Base-by-base conservation (phyloP, 1,140 invertebrate genomes). In the Drosophila insularis region DNA sequence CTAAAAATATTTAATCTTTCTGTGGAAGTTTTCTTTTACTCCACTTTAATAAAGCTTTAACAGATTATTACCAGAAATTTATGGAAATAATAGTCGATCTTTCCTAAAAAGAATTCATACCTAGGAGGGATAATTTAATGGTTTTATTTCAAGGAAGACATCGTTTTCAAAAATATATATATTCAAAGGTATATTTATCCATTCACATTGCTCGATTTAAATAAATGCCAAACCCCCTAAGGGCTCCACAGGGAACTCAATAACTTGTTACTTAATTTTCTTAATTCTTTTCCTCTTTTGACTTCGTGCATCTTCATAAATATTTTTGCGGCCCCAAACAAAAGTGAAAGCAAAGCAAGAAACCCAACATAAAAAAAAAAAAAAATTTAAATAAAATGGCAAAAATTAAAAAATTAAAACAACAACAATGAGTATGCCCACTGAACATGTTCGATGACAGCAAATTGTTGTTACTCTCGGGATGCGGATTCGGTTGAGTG, bases 341-440 rank as follows among this genome's bases (percentile, higher is more conserved):
- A 50, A 50, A 50, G 43, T 50, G 43, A 50, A 50, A 74, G 46
- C 50, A 50, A 50, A 70, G 27, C 50, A 35, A 50, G 13, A 50
- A 50, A 31, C 6, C 27, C n/a, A 63, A 63, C 35, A 27, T 14
- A 61, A 43, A 17, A 43, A 61, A 17, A 37, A 35, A 21, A 17
- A 61, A 43, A 61, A 61, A 19, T 61, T 61, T 61, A 61, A 61
- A 60, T 40, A 60, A 60, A 60, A 60, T 23, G 14, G 37, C 58
- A 60, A 60, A 61, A 19, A 35, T 32, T 60, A 60, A 21, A 60
- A 31, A 60, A 60, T 43, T 43, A 60, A 60, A 37, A 39, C 31
- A 27, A 60, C 32, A 43, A 61, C 35, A 23, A 32, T 39, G 19
- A 14, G 13, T 61, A 13, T 61, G 59, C 35, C 19, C 35, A 61